phyloP scores from a whole-genome alignment of 2,888 invertebrate species.

The Busseola fusca region DNA sequence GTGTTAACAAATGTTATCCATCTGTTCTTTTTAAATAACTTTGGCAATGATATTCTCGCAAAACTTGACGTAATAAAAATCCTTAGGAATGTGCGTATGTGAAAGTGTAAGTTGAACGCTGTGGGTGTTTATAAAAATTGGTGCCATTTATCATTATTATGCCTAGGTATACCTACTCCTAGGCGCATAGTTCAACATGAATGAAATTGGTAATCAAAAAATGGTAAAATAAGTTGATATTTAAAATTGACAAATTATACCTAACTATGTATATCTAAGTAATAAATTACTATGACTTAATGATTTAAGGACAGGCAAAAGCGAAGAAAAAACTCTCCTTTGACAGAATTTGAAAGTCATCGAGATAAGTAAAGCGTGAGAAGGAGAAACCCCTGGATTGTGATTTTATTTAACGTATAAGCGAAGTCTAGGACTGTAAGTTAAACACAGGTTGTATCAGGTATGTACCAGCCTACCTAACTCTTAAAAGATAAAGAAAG shows the following conservation, averaged over 20 bases:
- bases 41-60: constrained; percentile 7
- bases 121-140: constrained; percentile 34
- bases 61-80: constrained; percentile 22
- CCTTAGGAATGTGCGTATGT: constrained; percentile 32
- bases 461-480: constrained; percentile 22
- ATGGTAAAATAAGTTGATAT: neutral
- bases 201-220: constrained; percentile 25
- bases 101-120: constrained; percentile 37
- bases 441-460: constrained; percentile 13
- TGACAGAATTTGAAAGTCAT: constrained; percentile 28
- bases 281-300: constrained; percentile 19
- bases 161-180: neutral
- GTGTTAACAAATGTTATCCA: constrained; percentile 21
- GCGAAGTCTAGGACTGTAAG: constrained; percentile 7
- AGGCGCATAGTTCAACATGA: constrained; percentile 20
- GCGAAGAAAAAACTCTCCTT: constrained; percentile 24
- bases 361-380: constrained; percentile 8
- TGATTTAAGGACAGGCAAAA: neutral
- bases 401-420: neutral
- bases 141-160: constrained; percentile 36
- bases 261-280: neutral
- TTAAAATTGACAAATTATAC: constrained; percentile 10
- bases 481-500: constrained; percentile 37
- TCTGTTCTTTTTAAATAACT: neutral
- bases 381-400: neutral